A percentile compares a stretch with the other conserved stretches of the same genome.
These are phyloP conservation scores for Neotoma lepida DNA, from an alignment of 2,113 vertebrate genomes.

Conservation along the genomic window DNA sequence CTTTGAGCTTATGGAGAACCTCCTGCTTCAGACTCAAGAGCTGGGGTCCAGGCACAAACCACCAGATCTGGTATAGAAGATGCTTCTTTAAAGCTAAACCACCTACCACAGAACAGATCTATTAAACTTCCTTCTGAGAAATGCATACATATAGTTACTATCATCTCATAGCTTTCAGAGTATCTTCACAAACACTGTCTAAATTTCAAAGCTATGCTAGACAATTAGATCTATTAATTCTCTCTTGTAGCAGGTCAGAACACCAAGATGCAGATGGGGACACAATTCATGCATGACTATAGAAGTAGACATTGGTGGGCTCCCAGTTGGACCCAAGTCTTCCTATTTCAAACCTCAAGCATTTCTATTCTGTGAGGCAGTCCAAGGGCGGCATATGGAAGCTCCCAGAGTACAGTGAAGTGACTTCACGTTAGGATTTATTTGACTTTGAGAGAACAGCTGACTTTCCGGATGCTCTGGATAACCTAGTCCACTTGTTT, in stretches of 20 bases:
- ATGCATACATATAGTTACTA: background rate
- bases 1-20: background rate
- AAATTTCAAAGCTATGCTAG: background rate
- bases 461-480: background rate
- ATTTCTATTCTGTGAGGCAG: background rate
- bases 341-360: slow-evolving; percentile 27
- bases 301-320: slow-evolving; percentile 7
- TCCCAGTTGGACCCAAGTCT: background rate
- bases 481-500: slow-evolving; percentile 49
- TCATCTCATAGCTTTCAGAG: slow-evolving; percentile 14
- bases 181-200: background rate
- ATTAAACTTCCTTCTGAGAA: slow-evolving; percentile 41
- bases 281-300: background rate
- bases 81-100: slow-evolving; percentile 38
- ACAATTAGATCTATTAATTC: background rate
- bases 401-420: background rate
- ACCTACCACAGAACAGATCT: slow-evolving; percentile 39
- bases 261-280: background rate
- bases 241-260: slow-evolving; percentile 37
- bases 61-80: background rate
- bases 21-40: background rate
- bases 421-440: slow-evolving; percentile 51
- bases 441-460: slow-evolving; percentile 32
- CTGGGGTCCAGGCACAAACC: background rate
- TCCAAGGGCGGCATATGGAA: background rate